Conservation (phyloP, 1,140 invertebrate species). For the Anastrepha obliqua region DNA sequence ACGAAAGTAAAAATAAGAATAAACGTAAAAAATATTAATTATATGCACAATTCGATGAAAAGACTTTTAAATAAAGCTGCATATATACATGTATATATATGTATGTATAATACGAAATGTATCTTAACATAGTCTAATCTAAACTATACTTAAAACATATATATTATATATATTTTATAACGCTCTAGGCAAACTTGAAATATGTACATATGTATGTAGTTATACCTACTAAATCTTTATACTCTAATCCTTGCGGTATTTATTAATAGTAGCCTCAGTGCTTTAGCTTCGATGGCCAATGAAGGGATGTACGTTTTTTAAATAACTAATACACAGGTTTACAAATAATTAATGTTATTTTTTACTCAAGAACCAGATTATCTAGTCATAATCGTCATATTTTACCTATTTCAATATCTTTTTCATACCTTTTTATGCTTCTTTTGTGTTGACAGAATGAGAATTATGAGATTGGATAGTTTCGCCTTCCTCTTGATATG, state of each 20-base stretch:
- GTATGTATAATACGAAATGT: background rate
- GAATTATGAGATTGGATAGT: too few relatives aligned
- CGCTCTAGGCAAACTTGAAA: constrained; percentile 4
- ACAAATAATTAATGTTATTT: too few relatives aligned
- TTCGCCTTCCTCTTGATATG: too few relatives aligned
- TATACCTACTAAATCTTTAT: background rate
- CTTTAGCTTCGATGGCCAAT: background rate
- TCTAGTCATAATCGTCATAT: too few relatives aligned
- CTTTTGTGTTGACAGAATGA: too few relatives aligned
- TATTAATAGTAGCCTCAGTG: constrained; percentile 5
- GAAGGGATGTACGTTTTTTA: background rate
- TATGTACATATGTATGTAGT: background rate
- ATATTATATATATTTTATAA: constrained; percentile 28
- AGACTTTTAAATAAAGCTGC: constrained; percentile 35
- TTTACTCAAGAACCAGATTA: too few relatives aligned
- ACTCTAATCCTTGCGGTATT: background rate
- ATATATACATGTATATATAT: background rate
- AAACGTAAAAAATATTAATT: background rate
- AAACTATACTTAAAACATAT: constrained; percentile 23
- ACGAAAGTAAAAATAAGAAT: background rate
- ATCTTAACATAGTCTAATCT: background rate
- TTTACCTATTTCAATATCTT: too few relatives aligned
- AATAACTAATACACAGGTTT: too few relatives aligned
- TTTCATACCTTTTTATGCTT: too few relatives aligned
- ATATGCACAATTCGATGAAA: constrained; percentile 43